phyloP scores from a whole-genome alignment of 2,888 invertebrate species.

The Drosophila neonasuta region DNA sequence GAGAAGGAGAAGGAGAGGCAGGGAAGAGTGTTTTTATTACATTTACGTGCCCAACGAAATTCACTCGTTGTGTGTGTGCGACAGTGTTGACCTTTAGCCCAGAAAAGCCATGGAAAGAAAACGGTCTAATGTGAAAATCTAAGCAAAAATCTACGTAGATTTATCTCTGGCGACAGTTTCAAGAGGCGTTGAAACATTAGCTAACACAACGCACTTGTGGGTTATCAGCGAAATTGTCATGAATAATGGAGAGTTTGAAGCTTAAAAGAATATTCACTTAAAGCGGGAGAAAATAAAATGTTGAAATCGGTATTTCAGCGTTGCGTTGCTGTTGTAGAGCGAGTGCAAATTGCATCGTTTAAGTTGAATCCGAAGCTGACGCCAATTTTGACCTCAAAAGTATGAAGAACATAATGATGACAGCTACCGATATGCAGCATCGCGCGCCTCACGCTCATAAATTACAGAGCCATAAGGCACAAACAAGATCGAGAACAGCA shows the following conservation, averaged over 20 bases:
- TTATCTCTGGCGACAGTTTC: slow-evolving; percentile 61
- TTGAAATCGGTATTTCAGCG: not conserved
- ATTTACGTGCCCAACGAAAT: too few relatives aligned
- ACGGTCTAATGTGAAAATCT: slow-evolving; percentile 56
- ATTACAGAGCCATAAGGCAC: slow-evolving; percentile 73
- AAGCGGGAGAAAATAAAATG: slow-evolving; percentile 11
- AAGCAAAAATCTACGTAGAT: slow-evolving; percentile 59
- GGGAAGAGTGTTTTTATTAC: too few relatives aligned
- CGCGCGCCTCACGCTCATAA: slow-evolving; percentile 55
- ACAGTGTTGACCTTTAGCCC: slow-evolving; percentile 68
- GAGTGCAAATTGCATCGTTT: slow-evolving; percentile 37
- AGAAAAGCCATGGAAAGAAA: slow-evolving; percentile 49
- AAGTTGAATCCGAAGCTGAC: slow-evolving; percentile 37
- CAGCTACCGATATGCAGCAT: slow-evolving; percentile 73
- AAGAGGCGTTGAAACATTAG: slow-evolving; percentile 57
- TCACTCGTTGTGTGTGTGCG: slow-evolving; percentile 33
- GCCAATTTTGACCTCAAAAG: slow-evolving; percentile 51
- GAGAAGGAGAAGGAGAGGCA: too few relatives aligned
- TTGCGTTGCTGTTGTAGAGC: not conserved
- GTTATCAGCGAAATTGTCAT: slow-evolving; percentile 22
- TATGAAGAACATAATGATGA: slow-evolving; percentile 68
- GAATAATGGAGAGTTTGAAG: slow-evolving; percentile 13
- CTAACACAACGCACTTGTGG: slow-evolving; percentile 16
- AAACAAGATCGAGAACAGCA: slow-evolving; percentile 55
- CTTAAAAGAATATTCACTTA: slow-evolving; percentile 9